Base-by-base conservation (phyloP, 2,797 vertebrate species). In the Xerus rutilus region DNA sequence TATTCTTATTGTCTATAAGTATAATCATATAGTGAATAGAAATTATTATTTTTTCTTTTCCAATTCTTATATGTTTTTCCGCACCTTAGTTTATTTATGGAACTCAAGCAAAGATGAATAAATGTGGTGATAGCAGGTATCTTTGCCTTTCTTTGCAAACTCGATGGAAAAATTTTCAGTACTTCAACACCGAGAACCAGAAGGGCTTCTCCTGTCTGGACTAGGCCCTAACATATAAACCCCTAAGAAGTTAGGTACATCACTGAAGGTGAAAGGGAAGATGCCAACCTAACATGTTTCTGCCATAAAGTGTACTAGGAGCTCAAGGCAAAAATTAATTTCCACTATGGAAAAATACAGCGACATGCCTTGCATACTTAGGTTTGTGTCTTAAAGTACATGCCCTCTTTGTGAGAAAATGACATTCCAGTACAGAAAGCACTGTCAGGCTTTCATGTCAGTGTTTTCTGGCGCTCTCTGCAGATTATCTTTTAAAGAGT, bases 101-200 rank as follows among this genome's bases (percentile, higher is more conserved):
- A 88, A 62, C 17, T 47, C 30, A 23, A 86, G 74, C 47, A 79
- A 72, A 67, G 6, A 30, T 35, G 39, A 65, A 12, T 25, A 54
- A 15, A 78, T 57, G 25, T 23, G 3, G 0, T 32, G 45, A 62
- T n/a, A 67, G 35, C 23, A 49, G 25, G 1, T 3, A 43, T 52
- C 28, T 64, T 86, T 81, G 9, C 1, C n/a, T 93, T 70, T 89
- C 35, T 84, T 47, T 47, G 54, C 45, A 90, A 91, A 93, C n/a
- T 65, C 89, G 91, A 84, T 76, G 54, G 28, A 77, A 72, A 14
- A 69, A 7, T 21, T 92, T 79, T 74, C 13, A 78, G 0, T 62
- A 45, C 74, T 64, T 86, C 35, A 45, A 32, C 3, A 21, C 3
- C 64, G 25, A 73, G 30, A 91, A 78, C 64, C 32, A 70, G 18